Conservation (phyloP, 2,888 invertebrate genomes). For the Linyphia triangularis region DNA sequence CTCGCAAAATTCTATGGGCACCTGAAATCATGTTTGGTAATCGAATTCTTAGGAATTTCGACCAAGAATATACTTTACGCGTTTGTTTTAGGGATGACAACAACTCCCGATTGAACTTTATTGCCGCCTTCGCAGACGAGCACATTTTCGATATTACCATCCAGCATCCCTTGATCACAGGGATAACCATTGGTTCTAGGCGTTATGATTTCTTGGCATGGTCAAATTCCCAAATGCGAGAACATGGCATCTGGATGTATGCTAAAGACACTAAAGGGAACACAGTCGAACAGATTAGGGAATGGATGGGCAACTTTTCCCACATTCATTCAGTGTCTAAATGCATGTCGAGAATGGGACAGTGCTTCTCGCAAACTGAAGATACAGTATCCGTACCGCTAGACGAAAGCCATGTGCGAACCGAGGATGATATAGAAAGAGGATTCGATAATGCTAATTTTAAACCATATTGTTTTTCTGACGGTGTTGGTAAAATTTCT, state of each 20-base stretch:
- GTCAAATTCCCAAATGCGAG: constrained; percentile 77
- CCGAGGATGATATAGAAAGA: constrained; percentile 58
- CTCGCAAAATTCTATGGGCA: constrained; percentile 58
- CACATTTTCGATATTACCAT: constrained; percentile 50
- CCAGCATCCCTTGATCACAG: constrained; percentile 35
- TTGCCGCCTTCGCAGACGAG: constrained; percentile 29
- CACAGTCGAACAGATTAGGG: constrained; percentile 71
- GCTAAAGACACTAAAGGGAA: constrained; percentile 63
- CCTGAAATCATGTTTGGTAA: constrained; percentile 68
- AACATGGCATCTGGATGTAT: constrained; percentile 77
- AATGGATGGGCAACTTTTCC: constrained; percentile 76
- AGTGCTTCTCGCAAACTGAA: constrained; percentile 76
- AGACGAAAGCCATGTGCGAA: constrained; percentile 5
- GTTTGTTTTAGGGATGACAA: constrained; percentile 75
- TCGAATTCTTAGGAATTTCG: constrained; percentile 69
- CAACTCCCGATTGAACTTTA: constrained; percentile 57
- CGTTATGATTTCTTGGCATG: constrained; percentile 76
- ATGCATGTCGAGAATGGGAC: constrained; percentile 77
- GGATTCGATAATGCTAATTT: constrained; percentile 8
- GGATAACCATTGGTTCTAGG: constrained; percentile 70
- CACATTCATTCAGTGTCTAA: constrained; percentile 76
- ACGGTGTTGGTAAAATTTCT: constrained; percentile 76
- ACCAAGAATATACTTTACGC: constrained; percentile 70
- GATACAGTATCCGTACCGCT: constrained; percentile 65
- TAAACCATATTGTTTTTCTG: constrained; percentile 74